Base-by-base conservation (phyloP, 2,113 vertebrate genomes). In the Paracanthobrama guichenoti region DNA sequence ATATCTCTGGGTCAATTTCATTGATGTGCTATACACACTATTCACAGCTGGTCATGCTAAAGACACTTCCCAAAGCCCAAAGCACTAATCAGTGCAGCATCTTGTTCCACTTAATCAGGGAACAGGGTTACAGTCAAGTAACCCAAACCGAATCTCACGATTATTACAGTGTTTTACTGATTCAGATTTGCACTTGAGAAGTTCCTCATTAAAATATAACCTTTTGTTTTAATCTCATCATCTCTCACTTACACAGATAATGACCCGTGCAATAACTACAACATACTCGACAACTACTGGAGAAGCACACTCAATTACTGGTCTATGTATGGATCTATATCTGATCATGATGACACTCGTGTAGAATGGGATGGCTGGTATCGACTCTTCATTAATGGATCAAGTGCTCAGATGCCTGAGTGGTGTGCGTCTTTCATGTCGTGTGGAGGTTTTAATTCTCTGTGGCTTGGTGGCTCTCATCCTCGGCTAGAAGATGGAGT, bases 321-420 rank as follows among this genome's bases (percentile, higher is more conserved):
- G 57, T 28, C 3, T 22, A 22, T 2, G 0, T 28, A 64, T 79
- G n/a, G 57, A 18, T 59, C 2, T 1, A 3, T 22, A 13, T 1
- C 0, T 74, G 26, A 7, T 14, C 20, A 66, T 39, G 82, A 76
- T 44, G 81, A 75, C 66, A 82, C 81, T 28, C 81, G 18, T 46
- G 69, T 75, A 14, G n/a, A 75, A 31, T 83, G 81, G 81, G 64
- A 67, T 0, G 60, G 60, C 12, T 62, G 60, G 60, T 62, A 62
- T 62, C 60, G 60, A 14, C 60, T 62, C 60, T 62, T 28, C 24
- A 62, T 66, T 1, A 0, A 66, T 66, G 62, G 2, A 0, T 66
- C 6, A 0, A 66, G 26, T 66, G 62, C 62, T 66, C 62, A 66
- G 62, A 66, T 66, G 62, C 62, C 20, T 18, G 24, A 76, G 12